Base-by-base conservation (phyloP, 2,888 invertebrate genomes). In the Phlogophora meticulosa region DNA sequence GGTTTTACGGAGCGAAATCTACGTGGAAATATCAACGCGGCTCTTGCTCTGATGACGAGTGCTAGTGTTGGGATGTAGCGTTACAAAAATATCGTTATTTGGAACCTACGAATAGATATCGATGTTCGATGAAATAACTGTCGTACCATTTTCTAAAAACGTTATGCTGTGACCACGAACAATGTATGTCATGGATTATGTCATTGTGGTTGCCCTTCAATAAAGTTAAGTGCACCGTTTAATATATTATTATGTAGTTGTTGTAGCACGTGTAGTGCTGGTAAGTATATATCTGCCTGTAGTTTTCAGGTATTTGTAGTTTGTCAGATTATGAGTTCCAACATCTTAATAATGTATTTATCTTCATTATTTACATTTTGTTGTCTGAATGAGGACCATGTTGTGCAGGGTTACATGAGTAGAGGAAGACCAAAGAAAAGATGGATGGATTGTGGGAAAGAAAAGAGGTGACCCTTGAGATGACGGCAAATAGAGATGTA, bases 1-100 rank as follows among this genome's bases (percentile, higher is more conserved):
- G 94, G 93, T 93, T 94, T 94, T 93, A 94, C 93, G 90, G 90
- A 94, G 93, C 93, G 91, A 94, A 95, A 94, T 94, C 94, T 94
- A 94, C 94, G 94, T 94, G 93, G 92, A 94, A 94, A 95, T 94
- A 94, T 94, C 95, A 94, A 92, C 92, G 92, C 89, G 89, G 90
- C 92, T 90, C 90, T 90, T 90, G 88, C 92, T 90, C 90, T 93
- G 94, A 94, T 94, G 94, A 94, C 93, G 93, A 93, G 92, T 90
- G 88, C 86, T 91, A 94, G 93, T 79, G 94, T 82, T 84, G 93
- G 63, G 74, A 69, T 28, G 22, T 28, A 22, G 42, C 38, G 52
- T 75, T 80, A 66, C 71, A 70, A 73, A 78, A 78, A 48, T 86
- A 85, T 89, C 88, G 88, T 90, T 84, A 48, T 40, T 59, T 15